Conservation (phyloP, 2,797 vertebrate species). For the Bradypodion pumilum region DNA sequence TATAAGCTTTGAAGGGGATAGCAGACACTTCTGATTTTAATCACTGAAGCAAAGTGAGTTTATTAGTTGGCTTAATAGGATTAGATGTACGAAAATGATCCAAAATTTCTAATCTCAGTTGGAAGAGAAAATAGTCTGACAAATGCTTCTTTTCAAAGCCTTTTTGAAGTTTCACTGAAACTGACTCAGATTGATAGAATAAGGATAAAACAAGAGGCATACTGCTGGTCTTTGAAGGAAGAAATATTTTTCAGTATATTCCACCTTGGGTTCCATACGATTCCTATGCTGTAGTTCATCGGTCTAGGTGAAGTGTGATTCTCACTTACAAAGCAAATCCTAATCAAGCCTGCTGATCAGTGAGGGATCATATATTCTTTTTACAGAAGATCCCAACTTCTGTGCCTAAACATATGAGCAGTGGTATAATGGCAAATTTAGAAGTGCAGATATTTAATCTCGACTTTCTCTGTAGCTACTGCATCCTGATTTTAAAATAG, state of each 20-base stretch:
- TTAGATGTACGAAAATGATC: slow-evolving; percentile 63
- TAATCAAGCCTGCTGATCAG: too few species aligned
- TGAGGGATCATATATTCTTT: neutral
- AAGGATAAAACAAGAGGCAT: slow-evolving; percentile 60
- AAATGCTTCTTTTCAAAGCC: slow-evolving; percentile 57
- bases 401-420: neutral
- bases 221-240: slow-evolving; percentile 55
- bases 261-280: slow-evolving; percentile 46
- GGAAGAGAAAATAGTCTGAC: slow-evolving; percentile 52
- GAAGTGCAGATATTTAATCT: too few species aligned
- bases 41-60: slow-evolving; percentile 62
- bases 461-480: too few species aligned
- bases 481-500: too few species aligned
- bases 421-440: too few species aligned
- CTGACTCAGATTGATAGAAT: slow-evolving; percentile 63
- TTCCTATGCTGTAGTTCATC: slow-evolving; percentile 20
- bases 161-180: slow-evolving; percentile 57
- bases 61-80: slow-evolving; percentile 70
- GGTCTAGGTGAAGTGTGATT: slow-evolving; percentile 30
- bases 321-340: too few species aligned
- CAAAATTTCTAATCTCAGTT: slow-evolving; percentile 68
- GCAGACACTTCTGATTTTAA: slow-evolving; percentile 64
- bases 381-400: neutral
- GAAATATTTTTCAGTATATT: slow-evolving; percentile 54
- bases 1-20: slow-evolving; percentile 54